Evolutionary conservation across 1,140 invertebrate species (phyloP).

Genomic region (Drosophila simulans): DNA sequence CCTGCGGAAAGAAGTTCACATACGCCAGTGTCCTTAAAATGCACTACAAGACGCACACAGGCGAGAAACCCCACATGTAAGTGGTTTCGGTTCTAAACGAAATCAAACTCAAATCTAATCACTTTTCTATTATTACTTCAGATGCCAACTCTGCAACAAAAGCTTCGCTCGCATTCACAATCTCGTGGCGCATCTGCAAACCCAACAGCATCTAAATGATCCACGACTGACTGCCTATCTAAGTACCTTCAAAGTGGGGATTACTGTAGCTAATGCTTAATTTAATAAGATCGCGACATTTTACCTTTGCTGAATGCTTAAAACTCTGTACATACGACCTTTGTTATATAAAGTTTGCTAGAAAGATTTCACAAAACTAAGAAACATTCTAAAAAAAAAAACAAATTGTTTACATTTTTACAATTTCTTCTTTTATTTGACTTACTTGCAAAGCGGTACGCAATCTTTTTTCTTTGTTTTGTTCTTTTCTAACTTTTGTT

Average conservation of each 20-base stretch:
- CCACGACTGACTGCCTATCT: slow-evolving; percentile 55
- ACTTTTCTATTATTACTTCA: not conserved
- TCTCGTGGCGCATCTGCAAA: slow-evolving; percentile 75
- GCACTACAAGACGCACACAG: slow-evolving; percentile 85
- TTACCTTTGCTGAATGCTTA: not conserved
- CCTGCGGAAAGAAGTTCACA: slow-evolving; percentile 90
- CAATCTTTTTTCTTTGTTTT: slow-evolving; percentile 29
- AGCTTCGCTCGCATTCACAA: slow-evolving; percentile 78
- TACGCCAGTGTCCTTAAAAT: slow-evolving; percentile 87
- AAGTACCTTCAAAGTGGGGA: slow-evolving; percentile 27
- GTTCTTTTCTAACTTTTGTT: slow-evolving; percentile 9
- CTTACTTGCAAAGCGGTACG: slow-evolving; percentile 46
- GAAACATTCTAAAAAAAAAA: not conserved
- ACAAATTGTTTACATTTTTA: slow-evolving; percentile 9
- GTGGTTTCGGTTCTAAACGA: not conserved
- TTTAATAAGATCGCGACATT: no score
- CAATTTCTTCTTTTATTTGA: slow-evolving; percentile 63
- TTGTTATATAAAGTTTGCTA: not conserved
- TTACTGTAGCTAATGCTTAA: not conserved
- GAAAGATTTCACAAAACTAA: not conserved
- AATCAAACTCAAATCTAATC: no score
- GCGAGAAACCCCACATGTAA: slow-evolving; percentile 75
- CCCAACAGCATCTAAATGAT: slow-evolving; percentile 75
- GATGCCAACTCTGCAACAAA: slow-evolving; percentile 73
- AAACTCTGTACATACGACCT: not conserved